A percentile compares a stretch with the other conserved stretches of the same genome.
phyloP scores from a whole-genome alignment of 2,888 invertebrate genomes.

The Slavum lentiscoides region DNA sequence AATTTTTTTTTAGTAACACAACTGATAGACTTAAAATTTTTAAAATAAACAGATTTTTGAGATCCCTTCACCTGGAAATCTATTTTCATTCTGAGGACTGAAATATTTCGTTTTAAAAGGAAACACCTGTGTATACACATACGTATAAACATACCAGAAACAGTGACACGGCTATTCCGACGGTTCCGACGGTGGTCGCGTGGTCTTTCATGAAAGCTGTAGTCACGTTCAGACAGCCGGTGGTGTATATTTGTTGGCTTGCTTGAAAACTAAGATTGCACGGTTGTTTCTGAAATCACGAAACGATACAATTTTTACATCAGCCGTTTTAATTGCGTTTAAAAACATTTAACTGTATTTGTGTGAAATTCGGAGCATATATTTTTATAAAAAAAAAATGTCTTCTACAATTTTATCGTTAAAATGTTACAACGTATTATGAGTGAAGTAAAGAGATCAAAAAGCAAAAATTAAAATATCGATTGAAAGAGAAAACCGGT shows the following conservation, averaged over 20 bases:
- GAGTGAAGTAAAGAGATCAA: too few species aligned
- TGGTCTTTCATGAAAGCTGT: conserved; percentile 74
- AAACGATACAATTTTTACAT: too few species aligned
- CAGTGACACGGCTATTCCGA: conserved; percentile 80
- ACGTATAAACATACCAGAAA: conserved; percentile 70
- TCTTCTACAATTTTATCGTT: too few species aligned
- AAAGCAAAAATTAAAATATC: too few species aligned
- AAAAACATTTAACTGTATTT: too few species aligned
- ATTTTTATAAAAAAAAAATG: too few species aligned
- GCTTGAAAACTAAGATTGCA: conserved; percentile 65
- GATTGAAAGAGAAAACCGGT: too few species aligned
- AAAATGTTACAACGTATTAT: too few species aligned
- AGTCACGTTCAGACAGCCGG: conserved; percentile 76
- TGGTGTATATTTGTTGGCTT: conserved; percentile 69
- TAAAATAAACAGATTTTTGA: background rate
- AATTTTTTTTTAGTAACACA: too few species aligned
- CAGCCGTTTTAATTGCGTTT: too few species aligned
- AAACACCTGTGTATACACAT: background rate
- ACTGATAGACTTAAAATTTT: too few species aligned
- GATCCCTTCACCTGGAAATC: background rate
- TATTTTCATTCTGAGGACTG: background rate
- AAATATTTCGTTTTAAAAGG: background rate
- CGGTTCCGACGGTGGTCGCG: conserved; percentile 78
- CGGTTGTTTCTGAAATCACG: conserved; percentile 62
- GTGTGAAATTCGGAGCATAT: too few species aligned